Evolutionary conservation across 2,888 invertebrate genomes (phyloP).

Genomic region (Barypeithes pellucidus): DNA sequence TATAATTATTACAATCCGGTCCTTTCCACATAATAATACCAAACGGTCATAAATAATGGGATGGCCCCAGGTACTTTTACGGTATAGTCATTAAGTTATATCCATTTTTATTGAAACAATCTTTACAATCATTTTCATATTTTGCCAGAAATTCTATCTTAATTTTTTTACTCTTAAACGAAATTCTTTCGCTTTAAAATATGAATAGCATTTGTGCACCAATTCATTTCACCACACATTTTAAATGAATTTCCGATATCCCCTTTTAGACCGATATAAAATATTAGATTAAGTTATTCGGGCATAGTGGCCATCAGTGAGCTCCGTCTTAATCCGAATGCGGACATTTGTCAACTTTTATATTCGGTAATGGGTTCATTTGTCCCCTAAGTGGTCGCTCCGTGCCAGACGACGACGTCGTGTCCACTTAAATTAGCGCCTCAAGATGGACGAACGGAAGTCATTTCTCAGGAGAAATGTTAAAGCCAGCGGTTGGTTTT

Average conservation of each 20-base stretch:
- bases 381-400: slow-evolving; percentile 64
- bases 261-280: slow-evolving; percentile 25
- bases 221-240: not conserved
- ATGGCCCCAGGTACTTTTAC: no score
- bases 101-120: no score
- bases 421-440: slow-evolving; percentile 60
- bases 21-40: no score
- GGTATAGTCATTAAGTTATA: no score
- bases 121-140: no score
- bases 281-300: slow-evolving; percentile 57
- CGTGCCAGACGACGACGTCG: slow-evolving; percentile 59
- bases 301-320: slow-evolving; percentile 46
- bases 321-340: slow-evolving; percentile 58
- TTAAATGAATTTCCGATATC: slow-evolving; percentile 8
- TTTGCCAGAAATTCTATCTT: no score
- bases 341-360: slow-evolving; percentile 69
- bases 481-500: slow-evolving; percentile 17
- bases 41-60: no score
- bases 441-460: slow-evolving; percentile 38
- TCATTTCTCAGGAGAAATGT: slow-evolving; percentile 27
- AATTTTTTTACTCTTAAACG: no score
- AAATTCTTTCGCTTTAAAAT: no score
- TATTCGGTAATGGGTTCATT: slow-evolving; percentile 68
- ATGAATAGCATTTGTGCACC: not conserved
- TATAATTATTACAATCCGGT: no score